These are phyloP conservation scores for Heterodera filipjevi DNA, from an alignment of 2,888 invertebrate species.

Conservation along the genomic window DNA sequence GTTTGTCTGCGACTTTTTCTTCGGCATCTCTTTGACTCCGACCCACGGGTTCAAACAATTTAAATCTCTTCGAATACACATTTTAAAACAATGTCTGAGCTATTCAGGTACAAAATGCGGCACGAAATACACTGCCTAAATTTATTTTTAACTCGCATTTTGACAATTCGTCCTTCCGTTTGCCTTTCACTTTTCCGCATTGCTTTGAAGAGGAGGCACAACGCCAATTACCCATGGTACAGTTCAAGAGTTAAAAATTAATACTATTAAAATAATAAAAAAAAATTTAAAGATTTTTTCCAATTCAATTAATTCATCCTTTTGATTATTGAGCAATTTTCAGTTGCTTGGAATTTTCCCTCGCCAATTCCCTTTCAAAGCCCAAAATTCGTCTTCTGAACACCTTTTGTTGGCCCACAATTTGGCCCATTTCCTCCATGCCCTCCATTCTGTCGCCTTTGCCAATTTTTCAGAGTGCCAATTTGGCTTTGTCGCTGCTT, in stretches of 20 bases:
- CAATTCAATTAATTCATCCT: too few species aligned
- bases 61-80: too few species aligned
- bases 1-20: slow-evolving; percentile 31
- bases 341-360: slow-evolving; percentile 33
- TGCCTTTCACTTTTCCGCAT: slow-evolving; percentile 19
- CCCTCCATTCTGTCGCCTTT: slow-evolving; percentile 25
- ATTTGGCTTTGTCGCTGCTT: slow-evolving; percentile 28
- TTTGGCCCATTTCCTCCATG: slow-evolving; percentile 28
- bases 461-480: slow-evolving; percentile 23
- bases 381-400: background rate
- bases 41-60: slow-evolving; percentile 30
- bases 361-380: background rate
- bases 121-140: slow-evolving; percentile 17
- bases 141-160: slow-evolving; percentile 36
- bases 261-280: too few species aligned
- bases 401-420: slow-evolving; percentile 37
- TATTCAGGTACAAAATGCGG: slow-evolving; percentile 24
- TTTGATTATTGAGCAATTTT: background rate
- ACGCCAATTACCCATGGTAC: slow-evolving; percentile 32
- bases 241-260: too few species aligned
- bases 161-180: background rate
- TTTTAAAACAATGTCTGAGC: too few species aligned
- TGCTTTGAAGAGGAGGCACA: slow-evolving; percentile 18
- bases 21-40: slow-evolving; percentile 38
- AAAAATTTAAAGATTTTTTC: too few species aligned